Percentiles rank a stretch among this genome's conserved stretches.
Conservation (phyloP, 23 tunicate genomes). For the Corella eumyota region DNA sequence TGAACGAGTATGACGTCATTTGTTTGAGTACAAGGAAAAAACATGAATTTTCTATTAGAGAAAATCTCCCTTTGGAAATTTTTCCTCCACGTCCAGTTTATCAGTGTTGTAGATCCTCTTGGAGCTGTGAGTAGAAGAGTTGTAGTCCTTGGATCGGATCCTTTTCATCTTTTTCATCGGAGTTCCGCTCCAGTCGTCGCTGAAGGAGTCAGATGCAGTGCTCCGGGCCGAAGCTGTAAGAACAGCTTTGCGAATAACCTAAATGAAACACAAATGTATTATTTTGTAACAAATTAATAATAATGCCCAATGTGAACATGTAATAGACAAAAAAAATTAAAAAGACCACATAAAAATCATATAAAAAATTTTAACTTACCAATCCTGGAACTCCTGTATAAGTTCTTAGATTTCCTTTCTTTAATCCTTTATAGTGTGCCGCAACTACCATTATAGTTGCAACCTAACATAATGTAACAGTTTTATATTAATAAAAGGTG, state of each 20-base stretch:
- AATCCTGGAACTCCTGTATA: constrained; percentile 38
- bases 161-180: constrained; percentile 24
- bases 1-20: no score
- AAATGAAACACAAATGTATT: neutral
- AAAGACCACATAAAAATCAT: neutral
- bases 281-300: neutral
- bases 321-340: neutral
- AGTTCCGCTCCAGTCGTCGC: constrained; percentile 53
- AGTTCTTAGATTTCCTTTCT: constrained; percentile 9
- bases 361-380: constrained; percentile 13
- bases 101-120: constrained; percentile 35
- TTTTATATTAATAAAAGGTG: no score
- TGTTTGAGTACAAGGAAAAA: no score
- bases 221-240: constrained; percentile 41
- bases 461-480: constrained; percentile 8
- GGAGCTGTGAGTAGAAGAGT: constrained; percentile 28
- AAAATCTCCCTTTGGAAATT: constrained; percentile 60
- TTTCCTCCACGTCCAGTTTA: constrained; percentile 47
- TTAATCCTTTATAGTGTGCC: constrained; percentile 27
- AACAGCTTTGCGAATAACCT: constrained; percentile 38
- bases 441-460: constrained; percentile 15
- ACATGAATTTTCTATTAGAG: no score
- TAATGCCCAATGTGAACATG: neutral
- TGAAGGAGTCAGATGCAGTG: constrained; percentile 53
- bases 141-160: constrained; percentile 45